Percentiles rank a stretch among this genome's conserved stretches.
phyloP scores from a whole-genome alignment of 2,113 vertebrate genomes.

The Dasyurus viverrinus region DNA sequence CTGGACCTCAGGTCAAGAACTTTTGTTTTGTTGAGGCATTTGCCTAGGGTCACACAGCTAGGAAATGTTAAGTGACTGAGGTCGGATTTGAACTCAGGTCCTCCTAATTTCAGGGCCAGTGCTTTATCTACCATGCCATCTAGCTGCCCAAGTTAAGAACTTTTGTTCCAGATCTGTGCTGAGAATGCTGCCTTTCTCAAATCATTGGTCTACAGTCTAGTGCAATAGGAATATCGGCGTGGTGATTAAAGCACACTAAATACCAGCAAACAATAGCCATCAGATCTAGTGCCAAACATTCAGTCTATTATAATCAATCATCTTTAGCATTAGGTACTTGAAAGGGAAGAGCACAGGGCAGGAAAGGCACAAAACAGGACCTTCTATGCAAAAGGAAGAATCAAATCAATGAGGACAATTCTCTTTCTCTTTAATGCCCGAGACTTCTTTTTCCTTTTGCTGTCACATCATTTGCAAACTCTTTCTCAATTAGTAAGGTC shows the following conservation, averaged over 20 bases:
- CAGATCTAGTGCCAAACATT: neutral
- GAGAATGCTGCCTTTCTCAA: neutral
- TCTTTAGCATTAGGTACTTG: neutral
- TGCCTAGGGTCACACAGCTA: too few relatives aligned
- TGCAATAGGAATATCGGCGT: neutral
- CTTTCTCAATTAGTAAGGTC: slow-evolving; percentile 13
- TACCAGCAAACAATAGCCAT: rapidly evolving
- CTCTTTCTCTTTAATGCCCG: neutral
- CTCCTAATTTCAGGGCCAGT: too few relatives aligned
- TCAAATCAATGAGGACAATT: neutral
- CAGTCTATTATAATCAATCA: rapidly evolving
- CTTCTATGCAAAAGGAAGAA: neutral
- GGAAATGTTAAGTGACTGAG: too few relatives aligned
- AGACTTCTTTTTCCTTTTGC: slow-evolving; percentile 17
- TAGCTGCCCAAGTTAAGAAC: neutral
- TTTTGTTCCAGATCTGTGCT: neutral
- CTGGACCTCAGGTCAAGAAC: neutral
- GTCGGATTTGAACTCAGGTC: too few relatives aligned
- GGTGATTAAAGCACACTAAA: neutral
- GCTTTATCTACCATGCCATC: too few relatives aligned
- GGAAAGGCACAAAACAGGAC: neutral
- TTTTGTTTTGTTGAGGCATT: neutral
- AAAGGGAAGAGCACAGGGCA: neutral
- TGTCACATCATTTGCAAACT: slow-evolving; percentile 23
- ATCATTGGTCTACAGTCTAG: neutral